These are phyloP conservation scores for Silurus lanzhouensis DNA, from an alignment of 2,797 vertebrate species.

Conservation along the genomic window DNA sequence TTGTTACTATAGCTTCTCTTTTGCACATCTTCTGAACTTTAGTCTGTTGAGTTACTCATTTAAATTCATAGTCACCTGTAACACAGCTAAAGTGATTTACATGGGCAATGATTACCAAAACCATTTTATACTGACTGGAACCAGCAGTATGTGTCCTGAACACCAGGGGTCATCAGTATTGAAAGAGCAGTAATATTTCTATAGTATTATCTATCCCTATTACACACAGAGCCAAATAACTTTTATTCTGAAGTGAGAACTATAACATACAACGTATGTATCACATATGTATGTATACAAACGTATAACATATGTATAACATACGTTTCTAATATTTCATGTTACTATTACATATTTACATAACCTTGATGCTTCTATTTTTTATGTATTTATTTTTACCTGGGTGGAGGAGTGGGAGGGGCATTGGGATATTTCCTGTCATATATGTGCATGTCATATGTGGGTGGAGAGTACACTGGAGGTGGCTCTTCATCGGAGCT, in stretches of 20 bases:
- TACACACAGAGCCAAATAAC: not conserved
- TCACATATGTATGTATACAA: no score
- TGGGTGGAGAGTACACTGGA: conserved; percentile 91
- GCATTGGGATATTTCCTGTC: conserved; percentile 80
- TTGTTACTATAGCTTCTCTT: not conserved
- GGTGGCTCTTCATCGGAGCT: conserved; percentile 96
- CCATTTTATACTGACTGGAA: not conserved
- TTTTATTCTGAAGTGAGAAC: not conserved
- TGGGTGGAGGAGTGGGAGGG: conserved; percentile 83
- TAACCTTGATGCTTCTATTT: not conserved
- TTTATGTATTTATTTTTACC: conserved; percentile 69
- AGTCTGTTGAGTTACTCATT: not conserved
- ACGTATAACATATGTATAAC: no score
- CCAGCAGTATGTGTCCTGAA: conserved; percentile 23
- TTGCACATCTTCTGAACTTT: not conserved
- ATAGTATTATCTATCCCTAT: not conserved
- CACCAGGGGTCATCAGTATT: conserved; percentile 44
- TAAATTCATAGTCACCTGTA: not conserved
- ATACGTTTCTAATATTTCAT: no score
- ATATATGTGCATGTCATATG: conserved; percentile 86
- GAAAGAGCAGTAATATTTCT: not conserved
- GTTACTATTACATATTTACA: not conserved
- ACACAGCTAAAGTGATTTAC: not conserved
- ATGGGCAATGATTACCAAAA: not conserved
- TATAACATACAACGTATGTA: not conserved